Evolutionary conservation across 2,888 invertebrate species (phyloP), one percentile per base, ranked within the genome.

Genomic region (Lathronympha strigana): DNA sequence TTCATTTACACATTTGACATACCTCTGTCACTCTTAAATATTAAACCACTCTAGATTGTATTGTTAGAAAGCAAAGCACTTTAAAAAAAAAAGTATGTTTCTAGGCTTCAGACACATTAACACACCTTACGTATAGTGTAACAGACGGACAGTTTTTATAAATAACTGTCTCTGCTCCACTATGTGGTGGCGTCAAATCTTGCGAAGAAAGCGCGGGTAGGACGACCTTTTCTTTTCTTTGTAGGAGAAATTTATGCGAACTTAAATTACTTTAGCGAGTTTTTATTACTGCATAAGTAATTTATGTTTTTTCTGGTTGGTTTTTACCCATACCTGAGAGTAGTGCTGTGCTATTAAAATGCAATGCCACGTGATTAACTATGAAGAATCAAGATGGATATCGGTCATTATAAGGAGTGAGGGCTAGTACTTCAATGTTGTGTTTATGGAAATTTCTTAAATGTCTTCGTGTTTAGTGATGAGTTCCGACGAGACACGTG

Each of bases 401-500:
- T 68, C 69, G 75, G 77, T 80, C 76, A 81, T 79, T 75, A 77
- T 71, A 61, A 66, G 71, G 73, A 70, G 72, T 11, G 43, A 70
- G 71, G 67, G 68, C 75, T 74, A 72, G 76, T 77, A 70, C 74
- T 68, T 79, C 77, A 78, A 80, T 76, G 78, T 69, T 61, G 57
- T 72, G 70, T 79, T 83, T 83, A 82, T 83, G 81, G 77, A 80
- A 83, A 83, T 83, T 66, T 70, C 68, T 49, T 49, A 38, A 63
- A n/a, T 62, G 63, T 51, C 38, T 51, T 67, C 66, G 61, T 53
- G 66, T 62, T 71, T 61, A 68, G 71, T 68, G 72, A 73, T 73
- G 70, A 71, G 68, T 72, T 72, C 73, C 73, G 74, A 75, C 75
- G 74, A 68, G 73, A 75, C 73, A 73, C 43, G 43, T 36, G 13